Evolutionary conservation across 2,888 invertebrate genomes (phyloP), one percentile per base, ranked within the genome.

Genomic region (Pachymerium ferrugineum): DNA sequence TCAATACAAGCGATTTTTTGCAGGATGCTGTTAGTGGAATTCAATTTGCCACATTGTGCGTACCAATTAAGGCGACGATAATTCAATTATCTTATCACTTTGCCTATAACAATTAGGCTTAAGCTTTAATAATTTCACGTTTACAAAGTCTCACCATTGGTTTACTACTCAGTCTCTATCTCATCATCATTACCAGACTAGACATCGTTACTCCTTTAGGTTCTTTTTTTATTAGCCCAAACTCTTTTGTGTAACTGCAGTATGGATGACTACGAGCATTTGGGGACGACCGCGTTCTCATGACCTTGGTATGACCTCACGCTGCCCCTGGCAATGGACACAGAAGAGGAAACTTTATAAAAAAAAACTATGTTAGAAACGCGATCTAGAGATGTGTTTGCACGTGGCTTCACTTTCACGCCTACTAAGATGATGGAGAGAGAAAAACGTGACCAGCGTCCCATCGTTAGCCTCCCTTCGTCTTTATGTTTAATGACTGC

Each of bases 281-380:
- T 62, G 62, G 62, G 62, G 62, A 62, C 28, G 62, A 62, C 62
- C 62, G 62, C 62, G 62, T 62, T 62, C 62, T 62, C 62, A 62
- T 62, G 62, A 62, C 62, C 62, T 62, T 62, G 62, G 62, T 28
- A 28, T 12, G 62, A 62, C 62, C 62, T 25, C 12, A 10, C 12
- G 62, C 62, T 62, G 62, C 62, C 62, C 25, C 62, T 62, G 62
- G 62, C 62, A 62, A 25, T 62, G 62, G 25, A 25, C 62, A 25
- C 28, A 28, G 25, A 62, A 62, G 62, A 62, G 62, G 62, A 62
- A 62, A 62, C 28, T 54, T 54, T 25, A 54, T n/a, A 54, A 54
- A 19, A 54, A 5, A 54, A 62, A 47, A 62, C 22, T 28, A 28
- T 62, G 22, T 62, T 25, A 22, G 62, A 62, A 62, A 62, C 28